Base-by-base conservation (phyloP, 2,888 invertebrate genomes). In the Craniophora ligustri region DNA sequence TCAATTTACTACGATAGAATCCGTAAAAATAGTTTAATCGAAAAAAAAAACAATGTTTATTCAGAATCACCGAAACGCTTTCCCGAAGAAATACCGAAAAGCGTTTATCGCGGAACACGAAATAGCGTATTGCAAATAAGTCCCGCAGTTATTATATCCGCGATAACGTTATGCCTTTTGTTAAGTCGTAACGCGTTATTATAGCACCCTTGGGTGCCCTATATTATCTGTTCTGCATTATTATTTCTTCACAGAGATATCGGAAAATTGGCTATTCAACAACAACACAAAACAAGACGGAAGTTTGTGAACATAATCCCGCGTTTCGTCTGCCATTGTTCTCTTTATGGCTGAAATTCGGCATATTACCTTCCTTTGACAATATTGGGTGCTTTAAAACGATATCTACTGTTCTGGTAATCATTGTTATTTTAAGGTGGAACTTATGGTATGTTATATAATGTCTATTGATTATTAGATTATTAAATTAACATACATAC, bases 101-200 rank as follows among this genome's bases (percentile, higher is more conserved):
- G 39, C 46, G 47, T 23, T 45, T 57, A 67, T 63, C 50, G 18
- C 26, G 26, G 2, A 32, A 38, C 21, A 15, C 21, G 38, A 50
- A 49, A 51, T 39, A 54, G 42, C 48, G 32, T 44, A 39, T 10
- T 0, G 15, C 11, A 21, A 28, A 18, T 18, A 38, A 14, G 14
- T 14, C 8, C 38, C 18, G 36, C 21, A 56, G 31, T 26, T 54
- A 50, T 59, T 62, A 61, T 55, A 16, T 5, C 11, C 6, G 11
- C 23, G 46, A 61, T 54, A 61, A 46, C 46, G 34, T 38, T 51
- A 48, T 48, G n/a, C 36, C 28, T 49, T 46, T 67, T 64, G 67
- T 59, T 41, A 41, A 36, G 40, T 34, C 32, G 47, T 40, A 40
- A 44, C 39, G 38, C 42, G 19, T 39, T 30, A 51, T 67, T 65